Base-by-base conservation (phyloP, 2,888 invertebrate genomes). In the Agriotes lineatus region DNA sequence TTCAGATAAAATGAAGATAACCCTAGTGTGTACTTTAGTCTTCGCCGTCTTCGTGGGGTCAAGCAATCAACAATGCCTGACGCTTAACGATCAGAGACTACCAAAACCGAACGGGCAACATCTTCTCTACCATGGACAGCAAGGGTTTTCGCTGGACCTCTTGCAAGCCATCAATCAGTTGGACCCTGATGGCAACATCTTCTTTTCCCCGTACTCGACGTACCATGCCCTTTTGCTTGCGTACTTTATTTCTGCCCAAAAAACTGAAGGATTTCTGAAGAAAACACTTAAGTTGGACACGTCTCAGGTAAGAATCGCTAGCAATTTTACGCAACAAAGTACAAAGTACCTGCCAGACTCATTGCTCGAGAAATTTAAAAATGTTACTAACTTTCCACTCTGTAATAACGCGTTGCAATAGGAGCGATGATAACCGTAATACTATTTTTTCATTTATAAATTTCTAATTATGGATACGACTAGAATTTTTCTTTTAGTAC, bases 141-240 rank as follows among this genome's bases (percentile, higher is more conserved):
- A 89, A 76, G 88, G 87, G 61, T 95, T 95, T 79, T 91, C 93
- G 0, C 82, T 94, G 58, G 88, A 90, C 52, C 86, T 93, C 59
- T 86, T 95, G 76, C 89, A 90, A 72, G 87, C 90, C 14, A 89
- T 91, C 72, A 90, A 91, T 73, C 88, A 88, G 14, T 65, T 82
- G 19, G 88, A 90, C 72, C 89, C 90, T 0, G 86, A 88, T 42
- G 91, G 91, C 74, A 96, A 95, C 82, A 85, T 96, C 39, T 95
- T 96, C 86, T 95, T 94, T 83, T 96, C 96, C 4, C 96, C 96
- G 0, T 93, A 93, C 85, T 95, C 95, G 74, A 90, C 95, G 10
- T 93, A 94, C 80, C 92, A 95, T 76, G 91, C 95, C 0, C 80
- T 96, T 30, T 82, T 92, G 54, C 85, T 96, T 70, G 93, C 93